These are phyloP conservation scores for Scopus umbretta DNA, from an alignment of 2,113 vertebrate genomes.

Conservation along the genomic window DNA sequence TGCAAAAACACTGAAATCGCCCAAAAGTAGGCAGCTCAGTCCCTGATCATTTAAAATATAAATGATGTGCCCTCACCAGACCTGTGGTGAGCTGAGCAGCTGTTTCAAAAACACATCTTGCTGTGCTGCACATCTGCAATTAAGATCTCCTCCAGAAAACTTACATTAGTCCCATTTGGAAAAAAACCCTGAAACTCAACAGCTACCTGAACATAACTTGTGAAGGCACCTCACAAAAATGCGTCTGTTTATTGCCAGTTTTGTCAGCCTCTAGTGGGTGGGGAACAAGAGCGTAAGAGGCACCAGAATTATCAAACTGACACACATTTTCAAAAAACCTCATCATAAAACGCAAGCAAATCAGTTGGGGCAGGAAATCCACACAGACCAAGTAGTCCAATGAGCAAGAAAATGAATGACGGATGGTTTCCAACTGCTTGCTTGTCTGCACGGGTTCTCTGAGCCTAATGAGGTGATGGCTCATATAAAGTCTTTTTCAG, in stretches of 20 bases:
- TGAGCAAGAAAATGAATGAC: neutral
- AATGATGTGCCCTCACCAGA: neutral
- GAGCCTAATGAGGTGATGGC: neutral
- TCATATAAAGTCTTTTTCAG: neutral
- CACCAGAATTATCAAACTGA: neutral
- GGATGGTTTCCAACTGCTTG: rapidly evolving
- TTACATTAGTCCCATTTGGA: neutral
- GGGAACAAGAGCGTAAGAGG: neutral
- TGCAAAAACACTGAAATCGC: neutral
- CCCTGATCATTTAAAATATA: neutral
- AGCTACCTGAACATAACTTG: neutral
- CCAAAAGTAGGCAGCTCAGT: neutral
- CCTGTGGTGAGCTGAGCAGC: neutral
- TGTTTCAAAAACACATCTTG: neutral
- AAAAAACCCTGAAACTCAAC: neutral
- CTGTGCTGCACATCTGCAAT: neutral
- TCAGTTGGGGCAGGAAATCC: neutral
- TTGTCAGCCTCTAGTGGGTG: neutral
- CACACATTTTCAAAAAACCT: neutral
- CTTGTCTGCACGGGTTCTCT: neutral
- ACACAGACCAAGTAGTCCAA: neutral
- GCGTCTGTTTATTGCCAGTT: neutral
- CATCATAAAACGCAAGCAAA: neutral
- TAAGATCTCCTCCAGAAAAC: neutral
- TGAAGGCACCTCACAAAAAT: neutral